A percentile compares a stretch with the other conserved stretches of the same genome.
These are phyloP conservation scores for Seladonia tumulorum DNA, from an alignment of 2,888 invertebrate genomes.

Conservation along the genomic window DNA sequence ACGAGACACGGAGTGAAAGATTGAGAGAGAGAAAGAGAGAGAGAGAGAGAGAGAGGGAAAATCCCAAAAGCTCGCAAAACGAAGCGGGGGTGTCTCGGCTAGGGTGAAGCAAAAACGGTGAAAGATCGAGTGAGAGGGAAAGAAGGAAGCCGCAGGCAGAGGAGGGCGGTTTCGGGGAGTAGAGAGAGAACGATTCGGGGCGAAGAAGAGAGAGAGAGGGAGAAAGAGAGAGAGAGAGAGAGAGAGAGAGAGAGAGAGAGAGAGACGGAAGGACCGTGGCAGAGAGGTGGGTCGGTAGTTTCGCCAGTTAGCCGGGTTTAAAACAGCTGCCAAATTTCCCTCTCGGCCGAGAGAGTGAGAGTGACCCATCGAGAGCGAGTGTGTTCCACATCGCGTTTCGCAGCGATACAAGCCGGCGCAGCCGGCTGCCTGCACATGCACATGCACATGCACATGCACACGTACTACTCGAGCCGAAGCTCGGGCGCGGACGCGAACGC, in stretches of 20 bases:
- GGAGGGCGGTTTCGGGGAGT: not conserved
- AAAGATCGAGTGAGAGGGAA: slow-evolving; percentile 21
- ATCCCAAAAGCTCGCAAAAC: slow-evolving; percentile 38
- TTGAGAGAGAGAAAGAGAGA: not conserved
- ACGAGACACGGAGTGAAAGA: not conserved
- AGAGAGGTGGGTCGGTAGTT: slow-evolving; percentile 71
- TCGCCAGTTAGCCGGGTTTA: slow-evolving; percentile 82
- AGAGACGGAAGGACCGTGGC: slow-evolving; percentile 54
- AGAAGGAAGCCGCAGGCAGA: slow-evolving; percentile 34
- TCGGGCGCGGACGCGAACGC: not conserved
- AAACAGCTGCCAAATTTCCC: slow-evolving; percentile 84
- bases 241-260: not conserved
- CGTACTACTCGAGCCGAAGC: not conserved
- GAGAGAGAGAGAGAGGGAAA: not conserved
- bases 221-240: slow-evolving; percentile 29
- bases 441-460: slow-evolving; percentile 23
- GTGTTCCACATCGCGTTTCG: slow-evolving; percentile 80
- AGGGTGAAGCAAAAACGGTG: slow-evolving; percentile 16
- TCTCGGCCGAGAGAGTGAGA: slow-evolving; percentile 83
- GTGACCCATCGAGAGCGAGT: slow-evolving; percentile 83
- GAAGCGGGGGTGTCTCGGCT: not conserved
- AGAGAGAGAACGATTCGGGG: slow-evolving; percentile 23
- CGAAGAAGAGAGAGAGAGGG: slow-evolving; percentile 8
- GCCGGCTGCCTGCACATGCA: slow-evolving; percentile 62
- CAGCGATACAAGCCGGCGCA: slow-evolving; percentile 63